Percentiles rank a stretch among this genome's conserved stretches.
Evolutionary conservation across 2,888 invertebrate species (phyloP).

Genomic region (Embidobia sp.): DNA sequence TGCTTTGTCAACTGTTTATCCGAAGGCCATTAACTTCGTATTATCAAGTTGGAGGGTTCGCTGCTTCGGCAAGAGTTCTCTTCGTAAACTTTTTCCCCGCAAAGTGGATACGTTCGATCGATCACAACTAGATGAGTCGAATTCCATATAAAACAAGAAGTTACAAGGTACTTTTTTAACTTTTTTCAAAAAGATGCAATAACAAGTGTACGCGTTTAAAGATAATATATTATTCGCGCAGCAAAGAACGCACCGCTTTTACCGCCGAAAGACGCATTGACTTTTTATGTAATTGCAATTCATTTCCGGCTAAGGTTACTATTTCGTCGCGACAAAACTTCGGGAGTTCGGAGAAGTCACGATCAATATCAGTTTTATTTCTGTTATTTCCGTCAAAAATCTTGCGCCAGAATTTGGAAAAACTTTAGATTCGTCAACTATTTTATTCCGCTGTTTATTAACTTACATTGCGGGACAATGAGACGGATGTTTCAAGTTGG

Average conservation of each 20-base stretch:
- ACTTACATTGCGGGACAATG: no score
- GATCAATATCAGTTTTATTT: no score
- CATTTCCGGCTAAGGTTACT: neutral
- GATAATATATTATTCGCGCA: conserved; percentile 4
- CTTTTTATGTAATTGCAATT: neutral
- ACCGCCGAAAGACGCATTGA: neutral
- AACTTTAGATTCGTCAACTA: no score
- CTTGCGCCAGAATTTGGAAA: no score
- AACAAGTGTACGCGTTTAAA: conserved; percentile 13
- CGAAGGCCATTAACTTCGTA: conserved; percentile 51
- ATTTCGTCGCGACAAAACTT: neutral
- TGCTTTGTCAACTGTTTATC: conserved; percentile 49
- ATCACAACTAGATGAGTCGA: conserved; percentile 35
- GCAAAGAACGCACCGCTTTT: neutral
- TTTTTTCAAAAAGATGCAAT: conserved; percentile 7
- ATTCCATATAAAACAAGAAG: conserved; percentile 37
- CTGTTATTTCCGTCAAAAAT: no score
- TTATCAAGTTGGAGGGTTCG: conserved; percentile 41
- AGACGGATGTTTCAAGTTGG: neutral
- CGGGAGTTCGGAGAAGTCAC: no score
- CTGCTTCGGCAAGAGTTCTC: conserved; percentile 39
- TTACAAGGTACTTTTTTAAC: conserved; percentile 26
- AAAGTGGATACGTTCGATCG: conserved; percentile 42
- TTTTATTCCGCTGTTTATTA: neutral
- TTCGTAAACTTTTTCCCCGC: conserved; percentile 44